Base-by-base conservation (phyloP, 2,888 invertebrate genomes). In the Phyto melanocephala region DNA sequence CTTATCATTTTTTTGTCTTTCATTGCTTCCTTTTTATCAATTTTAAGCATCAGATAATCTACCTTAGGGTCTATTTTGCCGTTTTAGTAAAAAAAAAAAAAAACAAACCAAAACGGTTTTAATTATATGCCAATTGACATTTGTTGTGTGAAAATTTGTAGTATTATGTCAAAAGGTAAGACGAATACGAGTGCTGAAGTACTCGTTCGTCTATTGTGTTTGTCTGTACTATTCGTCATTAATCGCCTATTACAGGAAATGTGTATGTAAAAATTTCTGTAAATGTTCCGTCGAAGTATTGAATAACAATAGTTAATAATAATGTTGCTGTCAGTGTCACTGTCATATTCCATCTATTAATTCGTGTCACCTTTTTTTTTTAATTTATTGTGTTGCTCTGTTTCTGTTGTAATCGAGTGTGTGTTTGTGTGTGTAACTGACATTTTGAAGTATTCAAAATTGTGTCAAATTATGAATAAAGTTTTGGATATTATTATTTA, bases 21-120 rank as follows among this genome's bases (percentile, higher is more conserved):
- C 20, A 45, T 28, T 47, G 22, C 42, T 45, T 42, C 63, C 56
- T 40, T 40, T 58, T 75, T 78, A 82, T 82, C 81, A 58, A 54
- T 78, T 52, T 28, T 37, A 35, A 35, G 45, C 65, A 82, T 75
- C 78, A 60, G 81, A 82, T 82, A 75, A 82, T 82, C 81, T 78
- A 1, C 33, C 63, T 47, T 67, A 63, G 50, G 74, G 63, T 63
- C 35, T n/a, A 10, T 63, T 71, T 63, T 58, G 13, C 15, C 54
- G 70, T 50, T 37, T 67, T 42, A 54, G 15, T 60, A 28, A 63
- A 17, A 7, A n/a, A 11, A 8, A 42, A 24, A 24, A 58, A 58
- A 50, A 40, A 1, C 24, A 52, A 45, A 47, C 33, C 8, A 76
- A 67, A 67, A 58, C 75, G 24, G 37, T 60, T 58, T 60, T 28